phyloP scores from a whole-genome alignment of 2,888 invertebrate genomes.

The Xiphydria camelus region DNA sequence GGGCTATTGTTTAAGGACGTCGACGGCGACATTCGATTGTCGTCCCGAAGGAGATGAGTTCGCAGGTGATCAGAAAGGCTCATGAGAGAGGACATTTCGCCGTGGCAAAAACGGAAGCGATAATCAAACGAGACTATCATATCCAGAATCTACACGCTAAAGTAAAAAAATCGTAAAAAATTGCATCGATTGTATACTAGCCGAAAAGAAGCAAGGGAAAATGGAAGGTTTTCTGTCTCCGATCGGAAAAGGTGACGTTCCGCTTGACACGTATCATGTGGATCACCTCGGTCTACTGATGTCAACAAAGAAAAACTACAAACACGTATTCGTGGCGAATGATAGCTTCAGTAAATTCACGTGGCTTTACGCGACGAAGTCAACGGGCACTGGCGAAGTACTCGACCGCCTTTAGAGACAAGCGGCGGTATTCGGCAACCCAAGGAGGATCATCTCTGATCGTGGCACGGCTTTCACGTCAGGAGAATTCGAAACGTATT shows the following conservation, averaged over 20 bases:
- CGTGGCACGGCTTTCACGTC: slow-evolving; percentile 35
- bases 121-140: no score
- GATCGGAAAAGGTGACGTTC: slow-evolving; percentile 33
- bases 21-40: slow-evolving; percentile 16
- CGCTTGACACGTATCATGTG: slow-evolving; percentile 31
- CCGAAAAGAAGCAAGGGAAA: slow-evolving; percentile 22
- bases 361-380: slow-evolving; percentile 21
- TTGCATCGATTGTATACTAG: slow-evolving; percentile 34
- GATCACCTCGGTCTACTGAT: slow-evolving; percentile 35
- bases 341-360: slow-evolving; percentile 33
- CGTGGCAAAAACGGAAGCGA: slow-evolving; percentile 28
- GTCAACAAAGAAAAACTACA: slow-evolving; percentile 7
- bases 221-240: slow-evolving; percentile 28
- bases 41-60: slow-evolving; percentile 13
- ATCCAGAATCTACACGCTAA: slow-evolving; percentile 17
- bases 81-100: slow-evolving; percentile 27
- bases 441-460: slow-evolving; percentile 27
- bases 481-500: slow-evolving; percentile 24
- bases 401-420: slow-evolving; percentile 19
- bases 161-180: slow-evolving; percentile 27
- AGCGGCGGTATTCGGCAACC: slow-evolving; percentile 20
- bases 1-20: slow-evolving; percentile 21
- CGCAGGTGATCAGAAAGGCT: slow-evolving; percentile 11
- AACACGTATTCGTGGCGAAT: slow-evolving; percentile 27
- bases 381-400: slow-evolving; percentile 17